Conservation (phyloP, 37 sponge, comb jelly and placozoan species). For the Crambe crambe region DNA sequence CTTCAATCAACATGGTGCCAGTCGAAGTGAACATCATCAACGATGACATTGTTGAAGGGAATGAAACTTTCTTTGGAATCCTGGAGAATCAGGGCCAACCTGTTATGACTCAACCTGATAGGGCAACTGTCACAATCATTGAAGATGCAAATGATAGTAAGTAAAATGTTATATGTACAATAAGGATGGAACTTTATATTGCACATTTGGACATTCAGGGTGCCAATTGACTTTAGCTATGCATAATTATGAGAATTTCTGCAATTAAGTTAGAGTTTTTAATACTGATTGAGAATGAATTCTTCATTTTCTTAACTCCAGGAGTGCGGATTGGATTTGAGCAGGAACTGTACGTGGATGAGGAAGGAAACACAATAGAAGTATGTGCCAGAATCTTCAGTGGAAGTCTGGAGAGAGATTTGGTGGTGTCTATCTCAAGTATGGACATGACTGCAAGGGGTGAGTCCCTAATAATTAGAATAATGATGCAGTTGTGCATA, state of each 20-base stretch:
- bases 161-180: too few species aligned
- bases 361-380: neutral
- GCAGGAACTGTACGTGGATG: neutral
- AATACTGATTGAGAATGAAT: neutral
- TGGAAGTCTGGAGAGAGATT: constrained; percentile 22
- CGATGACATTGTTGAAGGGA: neutral
- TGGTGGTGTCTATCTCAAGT: neutral
- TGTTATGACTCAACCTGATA: neutral
- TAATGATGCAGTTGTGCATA: neutral
- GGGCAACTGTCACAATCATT: neutral
- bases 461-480: neutral
- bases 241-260: too few species aligned
- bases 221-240: too few species aligned
- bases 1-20: neutral
- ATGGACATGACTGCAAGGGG: neutral
- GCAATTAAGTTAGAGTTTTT: too few species aligned
- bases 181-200: too few species aligned
- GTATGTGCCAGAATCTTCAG: neutral
- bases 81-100: neutral
- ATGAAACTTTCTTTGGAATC: constrained; percentile 2
- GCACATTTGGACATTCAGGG: too few species aligned
- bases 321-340: constrained; percentile 27
- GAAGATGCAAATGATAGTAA: neutral
- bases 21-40: neutral
- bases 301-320: neutral